Base-by-base conservation (phyloP, 1,140 invertebrate species). In the Zaprionus lachaisei region DNA sequence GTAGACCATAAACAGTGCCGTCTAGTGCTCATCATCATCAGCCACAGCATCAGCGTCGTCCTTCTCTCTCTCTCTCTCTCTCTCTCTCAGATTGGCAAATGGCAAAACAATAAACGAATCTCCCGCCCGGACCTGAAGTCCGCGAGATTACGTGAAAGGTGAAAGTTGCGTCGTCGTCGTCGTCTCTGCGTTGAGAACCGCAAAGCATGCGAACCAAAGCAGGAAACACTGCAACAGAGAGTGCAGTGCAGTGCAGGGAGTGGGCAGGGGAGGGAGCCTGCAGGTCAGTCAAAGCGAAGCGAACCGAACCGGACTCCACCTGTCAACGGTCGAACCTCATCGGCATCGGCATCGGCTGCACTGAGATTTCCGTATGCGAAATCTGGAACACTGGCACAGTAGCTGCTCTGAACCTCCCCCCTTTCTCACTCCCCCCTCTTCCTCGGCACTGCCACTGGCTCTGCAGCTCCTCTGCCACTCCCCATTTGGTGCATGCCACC, bases 351-450 rank as follows among this genome's bases (percentile, higher is more conserved):
- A 28, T 22, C 20, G 20, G 6, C n/a, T 54, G 47, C 14, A 63
- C 76, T 34, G 31, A 90, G 70, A 84, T 89, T 89, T 89, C 84
- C 84, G 84, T 89, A 90, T 89, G 72, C 81, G 85, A 90, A 75
- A 89, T 89, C 85, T 89, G 85, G 85, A 89, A 81, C 81, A 89
- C 72, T 89, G 85, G 81, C 85, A 89, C 85, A 89, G 72, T 85
- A 81, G 82, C 54, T 67, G 37, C 78, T 34, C 4, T 44, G 31
- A 49, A 31, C 20, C 24, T 5, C 31, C 22, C 9, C 28, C 5
- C 24, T 24, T 24, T 24, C 24, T 5, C 24, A 24, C 24, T 26
- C 5, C 58, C 28, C 20, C 14, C 15, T 6, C 28, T 17, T 41
- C 26, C 38, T 61, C 56, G 54, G n/a, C 44, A 54, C 62, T 66